Evolutionary conservation across 2,888 invertebrate genomes (phyloP).

Genomic region (Desoria tigrina): DNA sequence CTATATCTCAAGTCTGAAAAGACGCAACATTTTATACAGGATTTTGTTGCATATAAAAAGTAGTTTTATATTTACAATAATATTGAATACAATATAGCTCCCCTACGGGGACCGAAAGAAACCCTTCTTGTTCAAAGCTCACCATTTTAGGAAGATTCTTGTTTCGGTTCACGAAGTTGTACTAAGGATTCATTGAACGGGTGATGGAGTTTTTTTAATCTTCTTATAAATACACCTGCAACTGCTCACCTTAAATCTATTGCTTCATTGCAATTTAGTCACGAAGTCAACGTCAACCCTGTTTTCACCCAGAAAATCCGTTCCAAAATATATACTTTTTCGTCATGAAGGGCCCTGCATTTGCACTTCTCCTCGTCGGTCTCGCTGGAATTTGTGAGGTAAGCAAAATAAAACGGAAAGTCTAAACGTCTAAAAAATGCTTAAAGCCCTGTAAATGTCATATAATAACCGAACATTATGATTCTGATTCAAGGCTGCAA

Average conservation of each 20-base stretch:
- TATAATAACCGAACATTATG: background rate
- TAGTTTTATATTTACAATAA: no score
- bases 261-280: background rate
- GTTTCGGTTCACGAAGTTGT: constrained; percentile 11
- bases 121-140: constrained; percentile 23
- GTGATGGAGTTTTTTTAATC: constrained; percentile 17
- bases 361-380: background rate
- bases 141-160: constrained; percentile 12
- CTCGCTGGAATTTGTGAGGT: constrained; percentile 6
- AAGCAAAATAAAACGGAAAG: background rate
- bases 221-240: constrained; percentile 28
- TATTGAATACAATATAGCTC: no score
- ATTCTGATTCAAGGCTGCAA: constrained; percentile 28
- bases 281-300: background rate
- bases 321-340: no score
- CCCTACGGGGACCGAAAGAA: constrained; percentile 14
- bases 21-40: no score
- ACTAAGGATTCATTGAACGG: constrained; percentile 13
- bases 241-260: constrained; percentile 17
- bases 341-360: background rate
- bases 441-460: no score
- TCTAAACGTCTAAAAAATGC: no score
- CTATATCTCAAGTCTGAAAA: no score
- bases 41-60: no score
- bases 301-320: background rate